Conservation (phyloP, 2,797 vertebrate genomes). For the Dendrocincla fuliginosa region DNA sequence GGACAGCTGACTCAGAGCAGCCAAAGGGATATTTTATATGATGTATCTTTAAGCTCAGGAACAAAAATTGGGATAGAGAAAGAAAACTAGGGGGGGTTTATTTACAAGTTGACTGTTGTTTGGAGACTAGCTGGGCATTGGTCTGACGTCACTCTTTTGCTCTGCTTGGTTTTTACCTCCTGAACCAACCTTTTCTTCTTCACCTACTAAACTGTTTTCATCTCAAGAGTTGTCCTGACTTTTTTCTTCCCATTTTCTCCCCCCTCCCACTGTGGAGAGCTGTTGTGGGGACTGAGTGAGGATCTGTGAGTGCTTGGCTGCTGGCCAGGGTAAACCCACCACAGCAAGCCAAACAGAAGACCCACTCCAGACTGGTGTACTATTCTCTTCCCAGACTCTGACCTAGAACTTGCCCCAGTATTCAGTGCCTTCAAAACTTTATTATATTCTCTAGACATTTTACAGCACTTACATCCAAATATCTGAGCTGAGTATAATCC, state of each 20-base stretch:
- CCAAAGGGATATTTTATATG: neutral
- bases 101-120: neutral
- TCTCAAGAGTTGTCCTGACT: neutral
- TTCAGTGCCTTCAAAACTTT: neutral
- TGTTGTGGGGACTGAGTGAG: neutral
- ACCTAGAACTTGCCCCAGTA: neutral
- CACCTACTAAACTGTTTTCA: neutral
- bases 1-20: neutral
- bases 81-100: accelerated
- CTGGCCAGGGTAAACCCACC: neutral
- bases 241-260: neutral
- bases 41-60: neutral
- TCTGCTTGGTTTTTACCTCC: neutral
- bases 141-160: neutral
- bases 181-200: neutral
- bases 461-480: neutral
- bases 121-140: neutral
- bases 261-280: neutral
- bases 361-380: neutral
- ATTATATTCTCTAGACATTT: neutral
- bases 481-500: neutral
- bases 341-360: neutral
- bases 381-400: neutral
- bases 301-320: neutral
- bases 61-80: neutral